Conservation (phyloP, 2,888 invertebrate genomes). For the Monopis laevigella region DNA sequence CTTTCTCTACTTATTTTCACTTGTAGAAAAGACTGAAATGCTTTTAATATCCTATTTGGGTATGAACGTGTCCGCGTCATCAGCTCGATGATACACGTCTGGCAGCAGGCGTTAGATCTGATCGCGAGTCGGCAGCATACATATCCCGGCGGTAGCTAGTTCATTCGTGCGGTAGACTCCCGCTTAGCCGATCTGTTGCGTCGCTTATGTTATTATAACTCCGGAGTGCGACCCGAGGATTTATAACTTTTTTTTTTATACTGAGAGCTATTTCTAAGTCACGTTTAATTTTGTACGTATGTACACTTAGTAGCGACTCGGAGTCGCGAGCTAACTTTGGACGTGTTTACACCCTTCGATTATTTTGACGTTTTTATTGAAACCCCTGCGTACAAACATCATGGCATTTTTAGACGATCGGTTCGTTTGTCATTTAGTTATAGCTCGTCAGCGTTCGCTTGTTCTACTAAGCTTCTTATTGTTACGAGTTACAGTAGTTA, state of each 20-base stretch:
- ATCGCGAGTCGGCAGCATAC: too few species aligned
- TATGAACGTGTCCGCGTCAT: constrained; percentile 40
- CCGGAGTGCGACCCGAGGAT: constrained; percentile 67
- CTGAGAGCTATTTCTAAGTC: constrained; percentile 68
- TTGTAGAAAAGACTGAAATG: constrained; percentile 60
- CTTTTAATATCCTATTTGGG: constrained; percentile 19
- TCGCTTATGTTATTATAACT: constrained; percentile 62
- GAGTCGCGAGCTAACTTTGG: constrained; percentile 40
- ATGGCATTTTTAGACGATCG: constrained; percentile 35
- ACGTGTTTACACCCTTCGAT: constrained; percentile 59
- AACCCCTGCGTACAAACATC: constrained; percentile 46
- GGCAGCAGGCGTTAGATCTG: constrained; percentile 28
- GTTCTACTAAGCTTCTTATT: constrained; percentile 58
- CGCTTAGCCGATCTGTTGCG: constrained; percentile 65
- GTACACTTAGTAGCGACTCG: constrained; percentile 22
- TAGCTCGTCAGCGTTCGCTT: constrained; percentile 63
- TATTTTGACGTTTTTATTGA: constrained; percentile 41
- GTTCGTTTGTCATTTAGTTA: constrained; percentile 51
- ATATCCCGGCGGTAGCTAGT: constrained; percentile 54
- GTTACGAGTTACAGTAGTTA: constrained; percentile 67
- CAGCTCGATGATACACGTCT: constrained; percentile 52
- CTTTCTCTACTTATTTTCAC: constrained; percentile 44
- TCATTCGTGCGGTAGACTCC: constrained; percentile 46
- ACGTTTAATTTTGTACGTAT: constrained; percentile 22
- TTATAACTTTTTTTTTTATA: constrained; percentile 55